These are phyloP conservation scores for Sebastes goodei DNA, from an alignment of 2,797 vertebrate species.

Conservation along the genomic window DNA sequence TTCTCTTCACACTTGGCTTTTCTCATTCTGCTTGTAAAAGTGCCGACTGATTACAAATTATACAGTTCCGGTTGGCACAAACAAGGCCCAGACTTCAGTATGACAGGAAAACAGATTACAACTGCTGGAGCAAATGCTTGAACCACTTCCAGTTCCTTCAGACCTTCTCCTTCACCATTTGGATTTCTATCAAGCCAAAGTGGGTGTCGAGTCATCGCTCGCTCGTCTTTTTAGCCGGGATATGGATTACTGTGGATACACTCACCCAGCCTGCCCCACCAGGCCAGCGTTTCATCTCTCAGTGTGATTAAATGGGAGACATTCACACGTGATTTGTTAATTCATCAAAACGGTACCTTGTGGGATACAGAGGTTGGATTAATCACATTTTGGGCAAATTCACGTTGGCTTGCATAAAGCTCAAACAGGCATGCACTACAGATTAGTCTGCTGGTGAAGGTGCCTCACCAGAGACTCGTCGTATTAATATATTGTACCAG, in stretches of 20 bases:
- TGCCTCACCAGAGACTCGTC: constrained; percentile 49
- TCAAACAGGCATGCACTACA: constrained; percentile 65
- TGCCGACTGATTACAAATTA: constrained; percentile 31
- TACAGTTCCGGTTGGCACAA: constrained; percentile 27
- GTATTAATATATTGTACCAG: constrained; percentile 60
- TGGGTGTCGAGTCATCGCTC: constrained; percentile 57
- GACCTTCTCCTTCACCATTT: constrained; percentile 31
- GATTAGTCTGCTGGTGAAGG: constrained; percentile 67
- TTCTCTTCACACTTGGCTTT: constrained; percentile 1
- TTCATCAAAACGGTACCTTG: constrained; percentile 77
- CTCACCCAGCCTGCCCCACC: constrained; percentile 51
- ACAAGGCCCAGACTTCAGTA: constrained; percentile 1
- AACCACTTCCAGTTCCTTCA: constrained; percentile 22
- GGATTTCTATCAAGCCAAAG: constrained; percentile 58
- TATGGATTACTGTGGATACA: constrained; percentile 68
- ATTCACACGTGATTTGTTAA: constrained; percentile 77
- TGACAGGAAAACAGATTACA: constrained; percentile 49
- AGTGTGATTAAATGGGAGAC: constrained; percentile 76
- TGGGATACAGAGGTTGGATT: constrained; percentile 67
- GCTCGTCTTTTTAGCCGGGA: constrained; percentile 47
- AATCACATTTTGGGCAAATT: constrained; percentile 76
- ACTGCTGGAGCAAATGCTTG: constrained; percentile 19
- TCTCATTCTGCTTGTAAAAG: constrained; percentile 11
- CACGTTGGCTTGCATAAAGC: constrained; percentile 68
- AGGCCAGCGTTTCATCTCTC: constrained; percentile 70